Evolutionary conservation across 2,797 vertebrate species (phyloP).

Genomic region (Cossypha caffra): DNA sequence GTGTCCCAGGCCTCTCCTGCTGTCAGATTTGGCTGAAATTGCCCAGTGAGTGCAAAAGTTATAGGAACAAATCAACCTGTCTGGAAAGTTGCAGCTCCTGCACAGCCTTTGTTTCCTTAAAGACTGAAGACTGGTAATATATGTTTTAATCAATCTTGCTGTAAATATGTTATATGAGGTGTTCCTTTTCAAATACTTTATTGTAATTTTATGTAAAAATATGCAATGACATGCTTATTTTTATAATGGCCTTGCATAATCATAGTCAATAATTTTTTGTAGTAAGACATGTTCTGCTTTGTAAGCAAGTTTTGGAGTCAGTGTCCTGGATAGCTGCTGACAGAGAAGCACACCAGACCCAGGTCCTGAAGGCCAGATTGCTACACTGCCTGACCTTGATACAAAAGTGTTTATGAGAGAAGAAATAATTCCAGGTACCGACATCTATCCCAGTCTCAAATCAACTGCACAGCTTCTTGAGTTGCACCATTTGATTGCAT

Average conservation of each 20-base stretch:
- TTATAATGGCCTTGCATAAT: background rate
- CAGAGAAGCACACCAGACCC: background rate
- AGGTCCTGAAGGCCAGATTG: background rate
- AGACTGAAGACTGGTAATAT: background rate
- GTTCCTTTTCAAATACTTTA: background rate
- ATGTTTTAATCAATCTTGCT: background rate
- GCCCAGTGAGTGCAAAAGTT: background rate
- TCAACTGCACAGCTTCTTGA: background rate
- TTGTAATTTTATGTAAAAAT: conserved; percentile 30
- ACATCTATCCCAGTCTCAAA: background rate
- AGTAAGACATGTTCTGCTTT: background rate
- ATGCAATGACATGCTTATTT: background rate
- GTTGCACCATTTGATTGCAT: background rate
- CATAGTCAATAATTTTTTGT: background rate
- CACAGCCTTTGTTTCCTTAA: background rate
- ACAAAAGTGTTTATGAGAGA: background rate
- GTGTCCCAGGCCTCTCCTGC: background rate
- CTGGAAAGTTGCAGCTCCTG: background rate
- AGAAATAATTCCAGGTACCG: background rate
- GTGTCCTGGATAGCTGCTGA: background rate
- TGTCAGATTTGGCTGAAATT: background rate
- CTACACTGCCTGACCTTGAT: background rate
- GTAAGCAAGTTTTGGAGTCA: background rate
- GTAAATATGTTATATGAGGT: background rate
- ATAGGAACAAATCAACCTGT: background rate